phyloP scores from a whole-genome alignment of 2,797 vertebrate genomes.

The Rachycentron canadum region DNA sequence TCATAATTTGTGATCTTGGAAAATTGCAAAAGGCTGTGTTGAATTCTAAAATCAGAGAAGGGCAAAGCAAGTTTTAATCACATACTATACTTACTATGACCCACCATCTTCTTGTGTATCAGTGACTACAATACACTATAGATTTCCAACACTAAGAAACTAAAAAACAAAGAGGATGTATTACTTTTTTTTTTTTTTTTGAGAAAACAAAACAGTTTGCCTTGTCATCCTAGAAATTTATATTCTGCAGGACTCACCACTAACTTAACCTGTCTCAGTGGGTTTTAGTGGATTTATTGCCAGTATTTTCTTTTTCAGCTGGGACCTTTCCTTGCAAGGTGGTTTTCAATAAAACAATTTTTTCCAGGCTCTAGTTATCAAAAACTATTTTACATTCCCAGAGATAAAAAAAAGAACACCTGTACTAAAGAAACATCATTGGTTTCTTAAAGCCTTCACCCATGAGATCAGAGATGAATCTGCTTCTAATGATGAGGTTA shows the following conservation, averaged over 20 bases:
- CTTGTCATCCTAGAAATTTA: slow-evolving; percentile 13
- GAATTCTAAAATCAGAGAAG: slow-evolving; percentile 2
- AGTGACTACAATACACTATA: not conserved
- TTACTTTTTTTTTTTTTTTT: no score
- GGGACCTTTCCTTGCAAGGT: not conserved
- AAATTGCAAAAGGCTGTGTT: not conserved
- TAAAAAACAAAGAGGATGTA: slow-evolving; percentile 11
- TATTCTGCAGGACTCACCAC: slow-evolving; percentile 25
- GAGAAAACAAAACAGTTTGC: no score
- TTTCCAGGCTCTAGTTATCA: not conserved
- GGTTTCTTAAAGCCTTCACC: slow-evolving; percentile 17
- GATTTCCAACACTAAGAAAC: slow-evolving; percentile 1
- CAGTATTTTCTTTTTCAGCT: slow-evolving; percentile 19
- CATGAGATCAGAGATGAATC: slow-evolving; percentile 30
- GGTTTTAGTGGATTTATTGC: slow-evolving; percentile 43
- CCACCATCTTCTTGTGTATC: slow-evolving; percentile 5
- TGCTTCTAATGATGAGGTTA: slow-evolving; percentile 31
- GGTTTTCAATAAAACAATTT: slow-evolving; percentile 7
- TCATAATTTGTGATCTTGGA: slow-evolving; percentile 12
- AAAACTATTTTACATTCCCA: slow-evolving; percentile 20
- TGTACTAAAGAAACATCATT: slow-evolving; percentile 23
- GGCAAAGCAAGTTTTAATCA: slow-evolving; percentile 7
- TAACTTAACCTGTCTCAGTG: slow-evolving; percentile 20
- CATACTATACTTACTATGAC: not conserved
- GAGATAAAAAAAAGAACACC: slow-evolving; percentile 18